Conservation (phyloP, 2,797 vertebrate genomes). For the Phrynocephalus vlangalii region DNA sequence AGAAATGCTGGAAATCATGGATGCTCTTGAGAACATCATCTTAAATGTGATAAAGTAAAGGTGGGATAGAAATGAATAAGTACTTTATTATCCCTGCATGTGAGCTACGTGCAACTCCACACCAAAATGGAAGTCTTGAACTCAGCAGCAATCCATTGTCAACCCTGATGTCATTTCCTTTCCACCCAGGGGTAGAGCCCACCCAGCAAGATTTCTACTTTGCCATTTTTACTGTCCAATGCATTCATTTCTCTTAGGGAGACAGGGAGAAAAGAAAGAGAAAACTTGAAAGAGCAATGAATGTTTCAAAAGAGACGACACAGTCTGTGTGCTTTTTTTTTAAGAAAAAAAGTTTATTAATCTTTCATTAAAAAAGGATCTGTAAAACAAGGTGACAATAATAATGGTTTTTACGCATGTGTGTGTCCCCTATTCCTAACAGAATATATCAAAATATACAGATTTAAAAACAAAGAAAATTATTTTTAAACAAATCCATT, state of each 20-base stretch:
- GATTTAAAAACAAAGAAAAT: conserved; percentile 42
- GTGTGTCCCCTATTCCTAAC: no score
- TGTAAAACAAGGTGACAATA: neutral
- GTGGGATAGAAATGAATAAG: no score
- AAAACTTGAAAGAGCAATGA: neutral
- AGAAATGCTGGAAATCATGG: no score
- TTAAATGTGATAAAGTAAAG: no score
- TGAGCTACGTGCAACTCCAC: no score
- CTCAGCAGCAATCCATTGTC: no score
- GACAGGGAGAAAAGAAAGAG: neutral
- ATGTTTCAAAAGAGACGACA: neutral
- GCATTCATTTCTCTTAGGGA: no score
- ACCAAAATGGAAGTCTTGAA: no score
- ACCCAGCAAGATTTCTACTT: neutral
- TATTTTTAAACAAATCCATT: neutral
- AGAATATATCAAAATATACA: conserved; percentile 14
- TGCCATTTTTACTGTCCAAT: no score
- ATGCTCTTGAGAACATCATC: no score
- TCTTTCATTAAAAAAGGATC: conserved; percentile 58
- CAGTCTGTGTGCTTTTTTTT: conserved; percentile 20
- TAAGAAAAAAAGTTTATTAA: conserved; percentile 61
- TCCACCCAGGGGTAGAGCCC: no score
- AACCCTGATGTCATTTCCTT: neutral
- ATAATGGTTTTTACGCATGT: neutral
- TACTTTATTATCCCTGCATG: no score